These are phyloP conservation scores for Trichonephila clavipes DNA, from an alignment of 1,140 invertebrate genomes.

Conservation along the genomic window DNA sequence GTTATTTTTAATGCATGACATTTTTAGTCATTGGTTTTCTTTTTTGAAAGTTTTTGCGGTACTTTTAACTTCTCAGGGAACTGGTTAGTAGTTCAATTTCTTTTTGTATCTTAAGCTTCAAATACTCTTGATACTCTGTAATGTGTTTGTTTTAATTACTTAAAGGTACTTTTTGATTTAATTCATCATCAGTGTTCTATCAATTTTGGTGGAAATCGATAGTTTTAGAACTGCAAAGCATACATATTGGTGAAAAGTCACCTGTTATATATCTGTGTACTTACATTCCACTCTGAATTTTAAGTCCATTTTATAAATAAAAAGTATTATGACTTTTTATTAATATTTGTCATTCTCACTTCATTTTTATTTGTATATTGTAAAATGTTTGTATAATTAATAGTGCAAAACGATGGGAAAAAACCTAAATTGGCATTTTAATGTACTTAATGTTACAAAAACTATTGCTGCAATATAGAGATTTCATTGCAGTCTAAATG, in stretches of 20 bases:
- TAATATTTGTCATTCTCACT: neutral
- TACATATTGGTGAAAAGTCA: neutral
- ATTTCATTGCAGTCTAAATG: neutral
- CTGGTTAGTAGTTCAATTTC: neutral
- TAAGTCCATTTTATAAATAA: slow-evolving; percentile 4
- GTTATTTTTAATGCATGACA: too few species aligned
- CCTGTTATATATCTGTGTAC: neutral
- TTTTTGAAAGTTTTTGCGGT: too few species aligned
- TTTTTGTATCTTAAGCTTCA: too few species aligned
- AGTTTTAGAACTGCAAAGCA: neutral
- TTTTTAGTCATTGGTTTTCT: too few species aligned
- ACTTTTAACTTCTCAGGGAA: neutral
- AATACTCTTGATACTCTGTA: too few species aligned
- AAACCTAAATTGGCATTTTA: neutral
- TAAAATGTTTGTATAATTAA: neutral
- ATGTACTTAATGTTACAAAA: neutral
- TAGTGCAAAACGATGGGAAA: neutral
- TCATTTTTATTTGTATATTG: neutral
- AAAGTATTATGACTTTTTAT: neutral
- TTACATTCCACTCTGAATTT: slow-evolving; percentile 13
- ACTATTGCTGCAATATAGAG: neutral
- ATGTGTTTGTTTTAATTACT: too few species aligned
- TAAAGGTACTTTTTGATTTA: too few species aligned
- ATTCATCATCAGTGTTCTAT: neutral
- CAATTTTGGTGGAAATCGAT: neutral